Base-by-base conservation (phyloP, 2,113 vertebrate genomes). In the Laterallus jamaicensis region DNA sequence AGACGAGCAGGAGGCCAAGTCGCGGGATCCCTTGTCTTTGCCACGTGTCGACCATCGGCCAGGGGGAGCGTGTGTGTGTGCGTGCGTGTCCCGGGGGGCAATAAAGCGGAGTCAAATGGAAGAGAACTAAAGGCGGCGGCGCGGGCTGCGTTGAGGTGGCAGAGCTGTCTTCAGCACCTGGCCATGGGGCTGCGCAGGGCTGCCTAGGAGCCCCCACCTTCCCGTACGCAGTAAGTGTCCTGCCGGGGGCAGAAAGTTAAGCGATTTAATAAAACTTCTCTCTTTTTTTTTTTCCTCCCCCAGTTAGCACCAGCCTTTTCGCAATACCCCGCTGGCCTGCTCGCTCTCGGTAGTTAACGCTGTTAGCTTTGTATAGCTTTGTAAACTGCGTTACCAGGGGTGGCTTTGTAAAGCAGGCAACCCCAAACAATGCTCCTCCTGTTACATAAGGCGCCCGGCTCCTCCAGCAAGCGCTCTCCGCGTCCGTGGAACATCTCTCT, bases 111-210 rank as follows among this genome's bases (percentile, higher is more conserved):
- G 44, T 95, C 95, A 35, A 80, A 96, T 95, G 97, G 96, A 85
- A 95, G 93, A 83, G 44, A 96, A 82, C 29, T 95, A 69, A 95
- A 78, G 58, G 71, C 60, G 55, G 24, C 90, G 74, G 83, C 42
- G 73, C 52, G 50, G 28, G 75, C 92, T 83, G 95, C 19, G 3
- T 77, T 64, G 64, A 52, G 63, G 63, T 17, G 71, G 90, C 92
- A 97, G 97, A 97, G 97, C 98, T 98, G 97, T 98, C 97, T 96
- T 97, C 97, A 98, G 97, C 97, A 97, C 96, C 97, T 88, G 88
- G 93, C 83, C 89, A 97, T 97, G 97, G 89, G 64, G 96, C 93
- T 94, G 80, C 76, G 31, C 86, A 4, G 78, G 70, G 86, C 93
- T 66, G 96, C 96, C 89, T 98, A 98, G 92, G 95, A 79, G 66